Evolutionary conservation across 2,113 vertebrate genomes (phyloP).

Genomic region (Corvus hawaiiensis): DNA sequence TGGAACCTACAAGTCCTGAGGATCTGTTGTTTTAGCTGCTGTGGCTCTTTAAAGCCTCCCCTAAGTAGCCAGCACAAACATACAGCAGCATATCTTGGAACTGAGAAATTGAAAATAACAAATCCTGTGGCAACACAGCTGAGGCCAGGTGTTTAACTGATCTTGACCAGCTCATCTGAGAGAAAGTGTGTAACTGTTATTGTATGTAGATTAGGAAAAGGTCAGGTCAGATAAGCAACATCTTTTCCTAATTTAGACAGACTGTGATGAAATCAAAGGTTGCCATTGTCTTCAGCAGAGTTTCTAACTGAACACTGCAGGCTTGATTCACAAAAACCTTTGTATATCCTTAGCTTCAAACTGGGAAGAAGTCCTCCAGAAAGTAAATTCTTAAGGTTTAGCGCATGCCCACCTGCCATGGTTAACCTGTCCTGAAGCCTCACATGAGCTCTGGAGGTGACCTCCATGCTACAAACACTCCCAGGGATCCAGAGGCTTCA

Average conservation of each 20-base stretch:
- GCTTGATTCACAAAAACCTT: background rate
- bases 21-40: background rate
- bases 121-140: background rate
- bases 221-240: background rate
- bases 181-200: background rate
- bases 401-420: background rate
- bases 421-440: background rate
- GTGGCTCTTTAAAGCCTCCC: background rate
- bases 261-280: background rate
- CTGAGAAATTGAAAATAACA: background rate
- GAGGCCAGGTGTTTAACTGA: background rate
- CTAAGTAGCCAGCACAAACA: background rate
- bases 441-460: accelerated
- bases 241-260: slow-evolving; percentile 6
- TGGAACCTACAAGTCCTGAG: background rate
- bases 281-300: background rate
- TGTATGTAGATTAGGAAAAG: background rate
- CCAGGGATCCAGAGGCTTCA: background rate
- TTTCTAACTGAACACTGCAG: background rate
- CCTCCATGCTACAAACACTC: background rate
- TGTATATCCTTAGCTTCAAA: background rate
- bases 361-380: background rate
- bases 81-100: background rate
- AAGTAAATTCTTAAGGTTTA: background rate
- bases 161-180: background rate